Evolutionary conservation across 2,888 invertebrate species (phyloP).

Genomic region (Thumatha senex): DNA sequence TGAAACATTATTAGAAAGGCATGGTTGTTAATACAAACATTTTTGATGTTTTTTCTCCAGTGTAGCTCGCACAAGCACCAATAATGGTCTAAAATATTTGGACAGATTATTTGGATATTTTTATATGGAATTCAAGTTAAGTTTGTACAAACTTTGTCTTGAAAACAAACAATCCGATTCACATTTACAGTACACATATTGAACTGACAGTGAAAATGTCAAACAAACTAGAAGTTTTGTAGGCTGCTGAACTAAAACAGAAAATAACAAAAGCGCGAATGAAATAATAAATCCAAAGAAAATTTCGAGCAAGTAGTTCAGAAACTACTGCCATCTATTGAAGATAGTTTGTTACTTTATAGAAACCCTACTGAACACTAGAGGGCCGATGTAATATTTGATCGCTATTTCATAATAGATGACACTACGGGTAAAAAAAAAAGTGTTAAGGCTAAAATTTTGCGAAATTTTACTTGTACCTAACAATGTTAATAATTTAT

Average conservation of each 20-base stretch:
- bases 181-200: not conserved
- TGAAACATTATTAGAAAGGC: constrained; percentile 30
- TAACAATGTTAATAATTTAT: too few species aligned
- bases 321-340: constrained; percentile 7
- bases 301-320: too few species aligned
- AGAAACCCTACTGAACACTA: constrained; percentile 21
- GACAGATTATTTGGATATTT: not conserved
- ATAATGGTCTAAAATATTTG: not conserved
- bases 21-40: constrained; percentile 40
- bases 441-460: not conserved
- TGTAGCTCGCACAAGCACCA: not conserved
- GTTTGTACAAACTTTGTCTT: not conserved
- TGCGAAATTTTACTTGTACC: not conserved
- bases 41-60: constrained; percentile 11
- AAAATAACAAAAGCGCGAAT: too few species aligned
- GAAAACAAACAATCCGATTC: not conserved
- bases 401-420: constrained; percentile 18
- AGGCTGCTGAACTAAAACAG: too few species aligned
- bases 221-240: not conserved
- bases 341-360: not conserved
- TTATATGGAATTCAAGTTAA: not conserved
- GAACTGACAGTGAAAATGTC: constrained; percentile 2
- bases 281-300: too few species aligned
- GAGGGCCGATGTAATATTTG: constrained; percentile 22
- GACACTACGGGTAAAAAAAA: constrained; percentile 2